These are phyloP conservation scores for Petroica traversi DNA, from an alignment of 2,113 vertebrate genomes.

Conservation along the genomic window DNA sequence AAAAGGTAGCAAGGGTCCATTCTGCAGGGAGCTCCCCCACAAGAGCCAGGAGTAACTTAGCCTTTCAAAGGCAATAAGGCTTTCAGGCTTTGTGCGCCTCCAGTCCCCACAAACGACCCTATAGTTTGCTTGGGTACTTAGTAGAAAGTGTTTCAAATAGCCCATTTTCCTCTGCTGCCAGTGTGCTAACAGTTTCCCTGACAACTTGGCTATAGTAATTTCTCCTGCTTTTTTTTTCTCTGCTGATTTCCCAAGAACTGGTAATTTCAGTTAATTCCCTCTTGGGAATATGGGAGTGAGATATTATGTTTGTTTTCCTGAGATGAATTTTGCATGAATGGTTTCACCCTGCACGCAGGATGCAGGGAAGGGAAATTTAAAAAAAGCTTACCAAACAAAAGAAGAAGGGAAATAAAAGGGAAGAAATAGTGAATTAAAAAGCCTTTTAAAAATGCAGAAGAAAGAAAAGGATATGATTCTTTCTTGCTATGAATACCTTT, in stretches of 20 bases:
- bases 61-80: background rate
- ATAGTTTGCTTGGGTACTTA: conserved; percentile 9
- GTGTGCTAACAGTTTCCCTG: conserved; percentile 25
- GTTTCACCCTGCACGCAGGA: background rate
- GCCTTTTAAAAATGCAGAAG: background rate
- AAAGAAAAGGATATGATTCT: background rate
- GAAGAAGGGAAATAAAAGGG: background rate
- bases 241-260: conserved; percentile 9
- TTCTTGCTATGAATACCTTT: background rate
- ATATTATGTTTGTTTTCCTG: conserved; percentile 31
- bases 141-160: conserved; percentile 30
- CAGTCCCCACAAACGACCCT: background rate
- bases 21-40: background rate
- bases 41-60: background rate
- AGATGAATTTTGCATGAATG: conserved; percentile 36
- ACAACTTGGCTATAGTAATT: conserved; percentile 3
- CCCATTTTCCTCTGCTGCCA: conserved; percentile 4
- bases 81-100: background rate
- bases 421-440: background rate
- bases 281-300: background rate
- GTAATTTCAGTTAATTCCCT: conserved; percentile 43
- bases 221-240: background rate
- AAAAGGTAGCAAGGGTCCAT: background rate
- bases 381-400: background rate
- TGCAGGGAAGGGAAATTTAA: background rate